A percentile compares a stretch with the other conserved stretches of the same genome.
phyloP scores from a whole-genome alignment of 92 coral and sea anemone species.

The Isaurus tuberculatus region DNA sequence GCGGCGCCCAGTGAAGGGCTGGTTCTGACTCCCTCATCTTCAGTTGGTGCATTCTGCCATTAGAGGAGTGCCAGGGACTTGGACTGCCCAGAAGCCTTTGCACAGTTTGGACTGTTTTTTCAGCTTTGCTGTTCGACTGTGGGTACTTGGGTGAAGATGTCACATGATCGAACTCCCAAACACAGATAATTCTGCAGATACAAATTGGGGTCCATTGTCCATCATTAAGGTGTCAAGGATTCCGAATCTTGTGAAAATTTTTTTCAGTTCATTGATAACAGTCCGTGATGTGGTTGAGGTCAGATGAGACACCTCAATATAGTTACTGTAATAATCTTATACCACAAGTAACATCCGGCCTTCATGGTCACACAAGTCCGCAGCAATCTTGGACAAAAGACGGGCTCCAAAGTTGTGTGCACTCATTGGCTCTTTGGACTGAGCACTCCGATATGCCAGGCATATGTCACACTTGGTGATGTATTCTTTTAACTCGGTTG shows the following conservation, averaged over 20 bases:
- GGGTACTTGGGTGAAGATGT: conserved; percentile 50
- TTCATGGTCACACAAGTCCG: conserved; percentile 47
- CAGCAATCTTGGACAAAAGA: conserved; percentile 49
- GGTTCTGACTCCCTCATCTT: conserved; percentile 44
- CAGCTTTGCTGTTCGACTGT: conserved; percentile 48
- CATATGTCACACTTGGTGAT: conserved; percentile 47
- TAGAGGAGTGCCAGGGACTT: conserved; percentile 44
- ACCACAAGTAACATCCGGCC: conserved; percentile 43
- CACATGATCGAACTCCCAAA: conserved; percentile 49
- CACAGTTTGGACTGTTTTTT: conserved; percentile 49
- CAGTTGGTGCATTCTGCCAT: too few relatives aligned
- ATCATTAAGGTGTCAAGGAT: conserved; percentile 47
- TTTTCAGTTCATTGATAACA: not conserved
- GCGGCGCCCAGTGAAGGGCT: conserved; percentile 48
- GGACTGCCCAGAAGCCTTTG: conserved; percentile 56
- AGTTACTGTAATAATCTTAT: conserved; percentile 48
- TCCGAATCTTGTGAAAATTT: conserved; percentile 1
- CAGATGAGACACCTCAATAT: conserved; percentile 39
- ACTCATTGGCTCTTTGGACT: conserved; percentile 44
- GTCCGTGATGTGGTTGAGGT: conserved; percentile 36
- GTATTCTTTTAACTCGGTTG: conserved; percentile 50
- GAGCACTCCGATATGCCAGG: conserved; percentile 1
- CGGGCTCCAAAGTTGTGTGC: conserved; percentile 41
- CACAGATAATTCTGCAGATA: conserved; percentile 15
- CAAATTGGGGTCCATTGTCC: conserved; percentile 37